Conservation (phyloP, 2,888 invertebrate genomes). For the Eupithecia insigniata region DNA sequence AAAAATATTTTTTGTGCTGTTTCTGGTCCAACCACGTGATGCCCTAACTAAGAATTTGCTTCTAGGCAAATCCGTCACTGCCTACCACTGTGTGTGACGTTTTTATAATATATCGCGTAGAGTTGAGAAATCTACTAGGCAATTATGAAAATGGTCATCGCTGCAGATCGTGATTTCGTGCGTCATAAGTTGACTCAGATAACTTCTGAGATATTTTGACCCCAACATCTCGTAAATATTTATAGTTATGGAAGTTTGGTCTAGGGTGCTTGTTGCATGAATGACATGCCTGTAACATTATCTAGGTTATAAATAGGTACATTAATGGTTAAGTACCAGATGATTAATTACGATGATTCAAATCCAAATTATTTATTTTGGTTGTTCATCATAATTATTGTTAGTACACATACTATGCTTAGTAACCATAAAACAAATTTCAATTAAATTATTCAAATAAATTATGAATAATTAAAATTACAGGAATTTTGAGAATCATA, state of each 20-base stretch:
- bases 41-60: too few relatives aligned
- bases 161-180: slow-evolving; percentile 56
- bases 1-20: too few relatives aligned
- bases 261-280: slow-evolving; percentile 26
- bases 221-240: slow-evolving; percentile 52
- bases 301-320: background rate
- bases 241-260: slow-evolving; percentile 32
- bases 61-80: too few relatives aligned
- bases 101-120: background rate
- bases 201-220: slow-evolving; percentile 61
- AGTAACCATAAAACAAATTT: too few relatives aligned
- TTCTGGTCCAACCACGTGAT: too few relatives aligned
- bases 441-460: too few relatives aligned
- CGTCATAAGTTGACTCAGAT: slow-evolving; percentile 59
- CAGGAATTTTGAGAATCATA: background rate
- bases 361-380: too few relatives aligned
- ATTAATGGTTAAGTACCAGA: background rate
- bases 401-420: too few relatives aligned
- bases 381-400: too few relatives aligned
- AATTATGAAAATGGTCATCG: slow-evolving; percentile 47
- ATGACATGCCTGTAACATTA: slow-evolving; percentile 20
- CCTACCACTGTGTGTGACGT: background rate
- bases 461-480: background rate
- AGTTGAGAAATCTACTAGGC: background rate
- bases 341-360: too few relatives aligned